These are phyloP conservation scores for Misgurnus anguillicaudatus DNA, from an alignment of 2,113 vertebrate genomes.

Conservation along the genomic window DNA sequence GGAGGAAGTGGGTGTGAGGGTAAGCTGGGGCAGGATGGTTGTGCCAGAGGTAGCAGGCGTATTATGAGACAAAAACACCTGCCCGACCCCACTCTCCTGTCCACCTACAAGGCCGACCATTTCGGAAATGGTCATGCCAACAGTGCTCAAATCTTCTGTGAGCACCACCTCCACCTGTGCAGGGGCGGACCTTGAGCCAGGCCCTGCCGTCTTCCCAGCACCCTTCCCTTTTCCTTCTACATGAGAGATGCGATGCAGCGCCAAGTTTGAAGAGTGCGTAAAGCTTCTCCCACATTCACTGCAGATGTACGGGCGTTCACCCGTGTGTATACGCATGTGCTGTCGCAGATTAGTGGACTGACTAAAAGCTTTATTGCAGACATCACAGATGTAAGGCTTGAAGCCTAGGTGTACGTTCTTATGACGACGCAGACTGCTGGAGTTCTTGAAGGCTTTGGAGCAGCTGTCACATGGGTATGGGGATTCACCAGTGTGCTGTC, in stretches of 20 bases:
- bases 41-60: conserved; percentile 53
- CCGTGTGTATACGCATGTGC: conserved; percentile 88
- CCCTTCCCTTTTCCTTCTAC: conserved; percentile 58
- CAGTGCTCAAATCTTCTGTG: conserved; percentile 40
- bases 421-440: conserved; percentile 87
- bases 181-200: conserved; percentile 34
- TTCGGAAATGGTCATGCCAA: conserved; percentile 61
- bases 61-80: conserved; percentile 73
- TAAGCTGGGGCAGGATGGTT: conserved; percentile 67
- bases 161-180: conserved; percentile 65
- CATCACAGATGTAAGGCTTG: conserved; percentile 82
- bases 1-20: conserved; percentile 61
- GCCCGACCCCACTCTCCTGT: conserved; percentile 73
- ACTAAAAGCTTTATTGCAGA: conserved; percentile 87
- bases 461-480: conserved; percentile 87
- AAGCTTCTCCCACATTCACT: conserved; percentile 79
- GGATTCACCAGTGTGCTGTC: conserved; percentile 90
- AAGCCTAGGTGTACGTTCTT: conserved; percentile 89
- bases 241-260: conserved; percentile 78
- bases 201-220: conserved; percentile 43
- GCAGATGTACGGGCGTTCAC: conserved; percentile 77
- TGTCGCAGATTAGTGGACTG: conserved; percentile 91
- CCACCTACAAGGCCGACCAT: conserved; percentile 75
- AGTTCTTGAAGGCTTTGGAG: conserved; percentile 93
- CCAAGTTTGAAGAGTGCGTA: conserved; percentile 87